Conservation (phyloP, 2,888 invertebrate genomes). For the Pachliopta kotzebuea region DNA sequence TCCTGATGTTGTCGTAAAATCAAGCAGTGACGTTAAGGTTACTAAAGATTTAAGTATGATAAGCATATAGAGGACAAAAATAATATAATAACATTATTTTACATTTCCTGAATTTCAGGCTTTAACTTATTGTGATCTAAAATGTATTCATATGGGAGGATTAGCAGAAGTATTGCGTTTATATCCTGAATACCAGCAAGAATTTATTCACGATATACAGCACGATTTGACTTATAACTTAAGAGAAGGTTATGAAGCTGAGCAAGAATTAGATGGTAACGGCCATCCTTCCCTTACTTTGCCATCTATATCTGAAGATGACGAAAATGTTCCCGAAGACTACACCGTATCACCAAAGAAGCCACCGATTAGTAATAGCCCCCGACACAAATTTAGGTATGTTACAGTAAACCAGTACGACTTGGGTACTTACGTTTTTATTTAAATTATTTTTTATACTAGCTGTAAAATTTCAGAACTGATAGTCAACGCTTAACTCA, state of each 20-base stretch:
- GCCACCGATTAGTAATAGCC: constrained; percentile 81
- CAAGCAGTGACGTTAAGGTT: constrained; percentile 95
- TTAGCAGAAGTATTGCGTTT: constrained; percentile 92
- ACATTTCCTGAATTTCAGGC: constrained; percentile 75
- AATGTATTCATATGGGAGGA: constrained; percentile 95
- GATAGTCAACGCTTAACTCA: constrained; percentile 68
- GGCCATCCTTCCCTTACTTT: constrained; percentile 90
- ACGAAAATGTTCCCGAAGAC: constrained; percentile 92
- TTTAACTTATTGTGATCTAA: constrained; percentile 96
- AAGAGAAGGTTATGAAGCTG: constrained; percentile 94
- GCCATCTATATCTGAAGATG: constrained; percentile 97
- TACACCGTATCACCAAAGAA: constrained; percentile 84
- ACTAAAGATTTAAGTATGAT: neutral
- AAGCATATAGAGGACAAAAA: too few species aligned
- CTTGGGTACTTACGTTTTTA: too few species aligned
- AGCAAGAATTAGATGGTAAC: constrained; percentile 88
- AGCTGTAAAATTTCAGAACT: constrained; percentile 42
- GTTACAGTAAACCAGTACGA: neutral
- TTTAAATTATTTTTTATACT: neutral
- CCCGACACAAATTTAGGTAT: constrained; percentile 83
- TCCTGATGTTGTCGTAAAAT: constrained; percentile 92
- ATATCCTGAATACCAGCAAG: constrained; percentile 97
- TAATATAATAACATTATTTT: too few species aligned
- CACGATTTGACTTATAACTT: constrained; percentile 97
- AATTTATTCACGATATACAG: constrained; percentile 96